Conservation (phyloP, 2,888 invertebrate genomes). For the Lucinisca nassula region DNA sequence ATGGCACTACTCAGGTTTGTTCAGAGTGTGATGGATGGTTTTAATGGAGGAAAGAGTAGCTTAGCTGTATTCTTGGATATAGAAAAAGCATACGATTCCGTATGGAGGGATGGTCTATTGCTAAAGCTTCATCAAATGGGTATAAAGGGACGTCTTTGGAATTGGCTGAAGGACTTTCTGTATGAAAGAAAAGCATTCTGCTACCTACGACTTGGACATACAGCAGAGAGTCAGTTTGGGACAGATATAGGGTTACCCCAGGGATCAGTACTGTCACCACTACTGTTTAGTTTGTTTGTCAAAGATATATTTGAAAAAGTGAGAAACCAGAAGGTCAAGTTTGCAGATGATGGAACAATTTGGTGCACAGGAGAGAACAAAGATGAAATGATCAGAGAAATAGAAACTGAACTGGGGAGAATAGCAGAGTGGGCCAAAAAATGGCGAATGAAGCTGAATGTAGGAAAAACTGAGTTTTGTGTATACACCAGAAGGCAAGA, state of each 20-base stretch:
- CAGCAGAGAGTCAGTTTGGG: background rate
- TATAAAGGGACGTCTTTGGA: slow-evolving; percentile 27
- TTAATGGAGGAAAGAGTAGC: slow-evolving; percentile 10
- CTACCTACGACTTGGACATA: background rate
- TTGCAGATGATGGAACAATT: slow-evolving; percentile 48
- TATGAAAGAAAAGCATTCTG: slow-evolving; percentile 1
- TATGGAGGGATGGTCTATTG: slow-evolving; percentile 48
- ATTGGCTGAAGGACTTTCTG: slow-evolving; percentile 25
- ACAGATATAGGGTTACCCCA: slow-evolving; percentile 40
- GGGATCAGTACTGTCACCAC: slow-evolving; percentile 32
- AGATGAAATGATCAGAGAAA: background rate
- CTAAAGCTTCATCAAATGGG: slow-evolving; percentile 15
- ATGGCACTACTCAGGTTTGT: slow-evolving; percentile 12
- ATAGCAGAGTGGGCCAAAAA: slow-evolving; percentile 12
- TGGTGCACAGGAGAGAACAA: slow-evolving; percentile 21
- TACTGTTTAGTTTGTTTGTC: slow-evolving; percentile 31
- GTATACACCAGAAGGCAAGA: background rate
- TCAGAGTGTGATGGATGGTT: slow-evolving; percentile 23
- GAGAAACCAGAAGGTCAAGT: slow-evolving; percentile 17
- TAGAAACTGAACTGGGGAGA: background rate
- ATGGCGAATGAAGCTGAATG: slow-evolving; percentile 29
- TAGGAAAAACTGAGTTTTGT: slow-evolving; percentile 1
- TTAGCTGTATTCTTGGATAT: slow-evolving; percentile 31
- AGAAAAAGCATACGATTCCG: slow-evolving; percentile 45
- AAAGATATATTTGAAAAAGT: slow-evolving; percentile 9